phyloP scores from a whole-genome alignment of 2,888 invertebrate genomes.

The Melanophora roralis region DNA sequence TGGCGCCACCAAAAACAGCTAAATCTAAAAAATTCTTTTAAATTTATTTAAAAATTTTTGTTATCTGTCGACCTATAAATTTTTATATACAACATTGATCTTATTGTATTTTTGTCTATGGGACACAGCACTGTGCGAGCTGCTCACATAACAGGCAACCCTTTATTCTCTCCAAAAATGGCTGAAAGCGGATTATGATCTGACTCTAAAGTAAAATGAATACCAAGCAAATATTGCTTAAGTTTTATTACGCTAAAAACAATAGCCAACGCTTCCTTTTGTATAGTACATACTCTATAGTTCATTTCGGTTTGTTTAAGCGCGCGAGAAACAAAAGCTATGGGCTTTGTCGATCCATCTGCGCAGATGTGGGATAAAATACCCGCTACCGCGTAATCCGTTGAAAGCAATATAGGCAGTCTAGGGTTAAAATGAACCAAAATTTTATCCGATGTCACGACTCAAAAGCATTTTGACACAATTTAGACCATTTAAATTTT shows the following conservation, averaged over 20 bases:
- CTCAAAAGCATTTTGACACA: constrained; percentile 66
- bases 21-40: no score
- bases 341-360: constrained; percentile 40
- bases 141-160: constrained; percentile 9
- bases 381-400: constrained; percentile 60
- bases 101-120: no score
- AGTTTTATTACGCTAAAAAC: constrained; percentile 40
- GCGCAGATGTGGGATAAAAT: constrained; percentile 9
- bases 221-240: constrained; percentile 32
- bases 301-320: constrained; percentile 53
- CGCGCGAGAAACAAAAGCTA: constrained; percentile 61
- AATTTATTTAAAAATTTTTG: no score
- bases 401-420: constrained; percentile 56
- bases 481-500: constrained; percentile 66
- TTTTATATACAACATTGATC: no score
- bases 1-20: no score
- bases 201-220: constrained; percentile 21
- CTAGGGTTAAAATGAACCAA: constrained; percentile 63
- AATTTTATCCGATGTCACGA: constrained; percentile 33
- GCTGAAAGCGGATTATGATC: constrained; percentile 44
- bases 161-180: constrained; percentile 44
- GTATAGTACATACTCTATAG: constrained; percentile 36
- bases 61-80: no score
- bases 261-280: constrained; percentile 45
- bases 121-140: no score